A percentile compares a stretch with the other conserved stretches of the same genome.
phyloP scores from a whole-genome alignment of 2,797 vertebrate species.

The Coendou prehensilis region DNA sequence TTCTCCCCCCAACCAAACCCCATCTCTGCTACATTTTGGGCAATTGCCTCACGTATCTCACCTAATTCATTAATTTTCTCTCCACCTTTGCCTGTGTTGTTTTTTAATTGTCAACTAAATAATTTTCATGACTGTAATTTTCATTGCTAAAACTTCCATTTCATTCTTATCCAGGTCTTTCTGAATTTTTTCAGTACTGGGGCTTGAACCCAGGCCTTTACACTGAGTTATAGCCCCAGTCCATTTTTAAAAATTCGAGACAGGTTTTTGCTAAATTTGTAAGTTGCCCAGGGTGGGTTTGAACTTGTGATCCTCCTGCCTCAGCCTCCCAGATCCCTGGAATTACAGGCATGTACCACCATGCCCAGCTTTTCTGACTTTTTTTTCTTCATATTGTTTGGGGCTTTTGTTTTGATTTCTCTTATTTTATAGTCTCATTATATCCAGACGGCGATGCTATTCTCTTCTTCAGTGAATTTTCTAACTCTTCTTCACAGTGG shows the following conservation, averaged over 20 bases:
- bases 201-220: background rate
- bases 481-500: background rate
- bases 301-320: background rate
- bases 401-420: conserved; percentile 49
- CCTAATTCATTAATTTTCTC: conserved; percentile 51
- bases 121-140: conserved; percentile 40
- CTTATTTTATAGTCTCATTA: conserved; percentile 9
- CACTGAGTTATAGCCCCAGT: background rate
- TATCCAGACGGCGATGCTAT: conserved; percentile 24
- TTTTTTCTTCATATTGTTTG: background rate
- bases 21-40: background rate
- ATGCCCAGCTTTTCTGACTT: background rate
- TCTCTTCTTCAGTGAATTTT: conserved; percentile 43
- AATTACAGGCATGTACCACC: background rate
- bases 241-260: background rate
- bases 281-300: background rate
- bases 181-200: background rate
- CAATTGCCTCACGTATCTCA: conserved; percentile 36
- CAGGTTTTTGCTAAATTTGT: background rate
- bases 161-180: conserved; percentile 39
- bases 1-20: background rate
- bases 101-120: background rate
- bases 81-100: background rate
- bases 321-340: background rate
- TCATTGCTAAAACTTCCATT: conserved; percentile 2